Conservation (phyloP, 2,888 invertebrate species). For the Cryptus viduatorius region DNA sequence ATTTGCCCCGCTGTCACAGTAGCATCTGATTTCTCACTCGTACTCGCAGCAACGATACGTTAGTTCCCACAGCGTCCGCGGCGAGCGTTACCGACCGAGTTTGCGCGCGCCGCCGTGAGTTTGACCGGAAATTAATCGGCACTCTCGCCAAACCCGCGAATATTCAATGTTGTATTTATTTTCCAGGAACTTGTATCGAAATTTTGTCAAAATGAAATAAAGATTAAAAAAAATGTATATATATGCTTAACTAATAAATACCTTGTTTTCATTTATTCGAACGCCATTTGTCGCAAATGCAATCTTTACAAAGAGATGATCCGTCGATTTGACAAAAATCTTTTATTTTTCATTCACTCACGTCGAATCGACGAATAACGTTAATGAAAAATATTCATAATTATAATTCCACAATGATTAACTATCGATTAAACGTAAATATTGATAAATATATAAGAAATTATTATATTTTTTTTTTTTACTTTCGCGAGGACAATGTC, state of each 20-base stretch:
- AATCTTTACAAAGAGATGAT: neutral
- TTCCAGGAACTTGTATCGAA: conserved; percentile 21
- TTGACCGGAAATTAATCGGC: neutral
- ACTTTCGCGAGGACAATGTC: conserved; percentile 8
- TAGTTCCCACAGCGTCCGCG: conserved; percentile 1
- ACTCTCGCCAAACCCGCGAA: conserved; percentile 14
- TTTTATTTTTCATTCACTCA: conserved; percentile 8
- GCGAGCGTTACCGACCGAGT: neutral
- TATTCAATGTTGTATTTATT: conserved; percentile 24
- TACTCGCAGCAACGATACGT: neutral
- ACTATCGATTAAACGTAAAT: conserved; percentile 35
- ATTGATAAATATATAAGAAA: conserved; percentile 50
- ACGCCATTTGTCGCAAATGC: conserved; percentile 10
- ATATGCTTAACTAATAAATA: conserved; percentile 35
- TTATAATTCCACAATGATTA: conserved; percentile 47
- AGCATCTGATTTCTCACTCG: neutral
- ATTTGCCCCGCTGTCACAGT: neutral
- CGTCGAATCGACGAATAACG: conserved; percentile 23
- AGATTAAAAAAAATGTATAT: conserved; percentile 17
- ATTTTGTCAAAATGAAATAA: neutral
- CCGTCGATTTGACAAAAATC: neutral
- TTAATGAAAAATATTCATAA: conserved; percentile 53
- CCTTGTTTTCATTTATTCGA: conserved; percentile 60
- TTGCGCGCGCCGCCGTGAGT: conserved; percentile 13
- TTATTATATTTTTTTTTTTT: conserved; percentile 38